Evolutionary conservation across 2,888 invertebrate genomes (phyloP).

Genomic region (Rhagophthalmus giganteus): DNA sequence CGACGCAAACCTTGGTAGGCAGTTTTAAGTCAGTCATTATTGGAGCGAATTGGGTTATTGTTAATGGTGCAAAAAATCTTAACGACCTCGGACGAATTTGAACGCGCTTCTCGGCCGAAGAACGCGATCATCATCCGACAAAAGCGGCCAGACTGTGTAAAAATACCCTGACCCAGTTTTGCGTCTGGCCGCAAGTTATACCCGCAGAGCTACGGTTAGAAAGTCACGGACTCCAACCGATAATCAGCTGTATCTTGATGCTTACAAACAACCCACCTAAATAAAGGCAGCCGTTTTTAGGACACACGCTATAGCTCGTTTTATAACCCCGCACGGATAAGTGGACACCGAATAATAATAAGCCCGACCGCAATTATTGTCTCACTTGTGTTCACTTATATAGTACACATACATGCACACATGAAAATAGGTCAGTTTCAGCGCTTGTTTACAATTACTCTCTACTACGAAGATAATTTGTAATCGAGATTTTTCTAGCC

Average conservation of each 20-base stretch:
- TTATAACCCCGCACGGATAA: constrained; percentile 3
- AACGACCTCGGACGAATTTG: constrained; percentile 22
- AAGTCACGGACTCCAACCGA: constrained; percentile 31
- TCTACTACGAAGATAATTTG: too few species aligned
- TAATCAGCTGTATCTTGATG: constrained; percentile 20
- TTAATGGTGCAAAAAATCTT: constrained; percentile 14
- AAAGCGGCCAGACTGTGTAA: constrained; percentile 27
- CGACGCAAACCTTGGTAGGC: constrained; percentile 4
- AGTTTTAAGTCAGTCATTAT: constrained; percentile 7
- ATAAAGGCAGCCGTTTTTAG: constrained; percentile 13
- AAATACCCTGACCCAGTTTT: constrained; percentile 36
- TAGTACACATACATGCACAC: too few species aligned
- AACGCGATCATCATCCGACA: constrained; percentile 22
- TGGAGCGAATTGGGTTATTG: constrained; percentile 2
- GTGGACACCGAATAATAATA: not conserved
- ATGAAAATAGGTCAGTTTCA: not conserved
- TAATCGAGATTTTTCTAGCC: too few species aligned
- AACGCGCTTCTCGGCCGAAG: constrained; percentile 19
- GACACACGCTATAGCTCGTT: constrained; percentile 7
- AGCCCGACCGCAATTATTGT: not conserved
- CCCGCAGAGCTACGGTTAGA: constrained; percentile 25
- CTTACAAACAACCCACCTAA: constrained; percentile 23
- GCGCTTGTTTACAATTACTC: not conserved
- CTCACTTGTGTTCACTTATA: not conserved
- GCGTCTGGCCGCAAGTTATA: constrained; percentile 23